phyloP scores from a whole-genome alignment of 2,888 invertebrate genomes.

The Drosophila bunnanda region DNA sequence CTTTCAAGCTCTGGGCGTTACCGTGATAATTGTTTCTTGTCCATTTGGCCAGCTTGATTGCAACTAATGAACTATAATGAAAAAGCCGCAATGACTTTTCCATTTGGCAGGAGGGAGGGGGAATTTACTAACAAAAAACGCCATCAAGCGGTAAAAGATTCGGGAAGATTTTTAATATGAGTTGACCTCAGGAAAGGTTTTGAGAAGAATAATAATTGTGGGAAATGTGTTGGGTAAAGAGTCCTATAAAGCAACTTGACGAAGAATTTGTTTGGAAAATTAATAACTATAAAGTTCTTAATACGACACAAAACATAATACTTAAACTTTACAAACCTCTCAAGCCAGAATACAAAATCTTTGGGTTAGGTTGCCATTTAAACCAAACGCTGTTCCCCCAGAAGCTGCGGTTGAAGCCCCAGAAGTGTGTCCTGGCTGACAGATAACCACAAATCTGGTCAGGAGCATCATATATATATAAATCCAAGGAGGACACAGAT shows the following conservation, averaged over 20 bases:
- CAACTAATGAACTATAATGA: constrained; percentile 79
- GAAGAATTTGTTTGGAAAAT: background rate
- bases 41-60: constrained; percentile 77
- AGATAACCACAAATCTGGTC: constrained; percentile 45
- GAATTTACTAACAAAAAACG: constrained; percentile 3
- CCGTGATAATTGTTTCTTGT: constrained; percentile 81
- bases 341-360: constrained; percentile 15
- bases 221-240: background rate
- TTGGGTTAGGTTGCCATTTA: constrained; percentile 8
- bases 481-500: constrained; percentile 12
- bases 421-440: constrained; percentile 39
- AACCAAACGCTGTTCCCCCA: constrained; percentile 16
- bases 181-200: background rate
- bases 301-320: too few relatives aligned
- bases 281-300: background rate
- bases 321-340: background rate
- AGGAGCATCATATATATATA: constrained; percentile 9
- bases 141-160: constrained; percentile 5
- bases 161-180: constrained; percentile 6
- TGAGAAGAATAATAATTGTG: background rate
- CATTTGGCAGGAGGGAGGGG: constrained; percentile 8
- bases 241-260: background rate
- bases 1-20: constrained; percentile 58
- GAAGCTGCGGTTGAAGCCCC: constrained; percentile 45
- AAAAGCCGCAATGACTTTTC: constrained; percentile 51